Base-by-base conservation (phyloP, 2,113 vertebrate species). In the Nannobrachium achirus region DNA sequence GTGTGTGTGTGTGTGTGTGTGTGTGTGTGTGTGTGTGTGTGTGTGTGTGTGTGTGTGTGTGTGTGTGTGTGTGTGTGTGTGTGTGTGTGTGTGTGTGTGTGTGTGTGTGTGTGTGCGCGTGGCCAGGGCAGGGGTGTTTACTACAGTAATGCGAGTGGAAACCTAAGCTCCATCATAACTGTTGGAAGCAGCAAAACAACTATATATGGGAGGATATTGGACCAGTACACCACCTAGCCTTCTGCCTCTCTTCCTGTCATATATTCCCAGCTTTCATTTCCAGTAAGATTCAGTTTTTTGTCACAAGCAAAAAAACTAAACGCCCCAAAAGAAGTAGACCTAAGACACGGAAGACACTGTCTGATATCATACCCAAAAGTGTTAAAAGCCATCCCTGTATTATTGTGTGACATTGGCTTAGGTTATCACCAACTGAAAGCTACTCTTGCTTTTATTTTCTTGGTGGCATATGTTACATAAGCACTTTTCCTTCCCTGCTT, bases 161-260 rank as follows among this genome's bases (percentile, higher is more conserved):
- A 60, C 57, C 57, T 45, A 44, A 60, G 57, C 42, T 71, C 25
- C 56, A 56, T 57, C 60, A 40, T 69, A 42, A 49, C 57, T 81
- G 41, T 58, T 13, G 10, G 10, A 18, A 60, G 57, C 45, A 56
- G 45, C 44, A 64, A 49, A 79, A 73, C 61, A 66, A 70, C 62
- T 61, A 7, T 52, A 7, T 52, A 60, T 6, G 38, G n/a, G 66
- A 65, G 46, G 6, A 11, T 52, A 60, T 49, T 57, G 19, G 57
- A 72, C 15, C 49, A 52, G 13, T 40, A 59, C 71, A 66, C 71
- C 18, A 58, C 18, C 1, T 66, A 55, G 64, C 63, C 72, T 42
- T 46, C 46, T 6, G 57, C 60, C 13, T 62, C 49, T 51, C 55
- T 76, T 79, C 77, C 63, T 70, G 46, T 63, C 14, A 42, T 5